phyloP scores from a whole-genome alignment of 2,797 vertebrate species.

The Cebuella pygmaea region DNA sequence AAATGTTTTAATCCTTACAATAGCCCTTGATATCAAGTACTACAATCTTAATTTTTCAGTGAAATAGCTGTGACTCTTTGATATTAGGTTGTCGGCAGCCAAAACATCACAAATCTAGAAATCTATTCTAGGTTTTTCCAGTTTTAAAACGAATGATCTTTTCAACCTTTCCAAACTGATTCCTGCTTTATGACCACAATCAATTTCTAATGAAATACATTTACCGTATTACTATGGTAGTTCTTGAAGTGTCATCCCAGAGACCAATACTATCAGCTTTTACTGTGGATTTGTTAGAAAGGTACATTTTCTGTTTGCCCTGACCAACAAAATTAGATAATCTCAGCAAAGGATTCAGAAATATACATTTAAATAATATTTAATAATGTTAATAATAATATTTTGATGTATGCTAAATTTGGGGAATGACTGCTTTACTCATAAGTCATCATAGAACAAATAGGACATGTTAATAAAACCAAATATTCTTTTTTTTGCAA shows the following conservation, averaged over 20 bases:
- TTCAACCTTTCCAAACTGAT: conserved; percentile 32
- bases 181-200: conserved; percentile 30
- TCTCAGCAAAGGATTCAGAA: not conserved
- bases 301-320: not conserved
- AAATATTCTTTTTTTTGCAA: not conserved
- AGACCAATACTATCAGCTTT: not conserved
- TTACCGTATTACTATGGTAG: not conserved
- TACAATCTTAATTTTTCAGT: not conserved
- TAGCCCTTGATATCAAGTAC: not conserved
- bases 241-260: not conserved
- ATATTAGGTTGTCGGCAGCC: not conserved
- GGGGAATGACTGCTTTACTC: not conserved
- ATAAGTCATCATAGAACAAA: not conserved
- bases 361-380: not conserved
- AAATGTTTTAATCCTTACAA: not conserved
- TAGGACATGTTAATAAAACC: not conserved
- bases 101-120: conserved; percentile 44
- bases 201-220: conserved; percentile 36
- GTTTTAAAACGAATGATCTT: conserved; percentile 52
- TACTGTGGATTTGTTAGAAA: not conserved
- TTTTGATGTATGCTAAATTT: not conserved
- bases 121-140: not conserved
- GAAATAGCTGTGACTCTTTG: not conserved
- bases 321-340: not conserved
- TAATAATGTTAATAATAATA: not conserved